Conservation (phyloP, 2,113 vertebrate species). For the Paramisgurnus dabryanus region DNA sequence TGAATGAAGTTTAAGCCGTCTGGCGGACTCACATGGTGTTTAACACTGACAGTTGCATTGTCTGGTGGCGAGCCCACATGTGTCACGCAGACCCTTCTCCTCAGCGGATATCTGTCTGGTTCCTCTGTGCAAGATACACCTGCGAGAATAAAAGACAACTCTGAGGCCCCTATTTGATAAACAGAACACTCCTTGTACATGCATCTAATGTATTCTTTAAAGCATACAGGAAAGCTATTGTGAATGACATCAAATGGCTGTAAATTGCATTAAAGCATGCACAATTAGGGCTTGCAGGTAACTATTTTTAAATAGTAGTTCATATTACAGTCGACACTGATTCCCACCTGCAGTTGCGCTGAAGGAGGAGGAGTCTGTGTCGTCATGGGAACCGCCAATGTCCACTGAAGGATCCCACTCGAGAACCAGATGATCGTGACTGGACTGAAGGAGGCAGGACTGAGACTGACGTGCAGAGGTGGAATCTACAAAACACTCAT, state of each 20-base stretch:
- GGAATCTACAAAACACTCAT: slow-evolving; percentile 55
- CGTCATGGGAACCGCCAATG: slow-evolving; percentile 75
- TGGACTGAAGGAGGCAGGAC: slow-evolving; percentile 39
- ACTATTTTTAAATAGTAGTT: too few species aligned
- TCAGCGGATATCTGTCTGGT: slow-evolving; percentile 18
- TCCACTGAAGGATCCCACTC: slow-evolving; percentile 90
- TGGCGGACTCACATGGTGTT: slow-evolving; percentile 35
- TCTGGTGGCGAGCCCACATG: neutral
- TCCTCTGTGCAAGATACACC: slow-evolving; percentile 30
- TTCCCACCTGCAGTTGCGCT: slow-evolving; percentile 63
- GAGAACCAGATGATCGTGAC: slow-evolving; percentile 73
- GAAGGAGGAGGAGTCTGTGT: slow-evolving; percentile 72
- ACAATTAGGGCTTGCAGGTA: neutral
- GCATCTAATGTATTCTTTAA: neutral
- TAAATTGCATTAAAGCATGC: neutral
- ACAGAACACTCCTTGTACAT: neutral
- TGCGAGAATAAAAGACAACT: slow-evolving; percentile 8
- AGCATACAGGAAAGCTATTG: neutral
- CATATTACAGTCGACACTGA: neutral
- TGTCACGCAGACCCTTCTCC: slow-evolving; percentile 32
- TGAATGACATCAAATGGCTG: neutral
- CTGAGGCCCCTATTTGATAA: neutral
- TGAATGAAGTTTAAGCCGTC: neutral
- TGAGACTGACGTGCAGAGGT: slow-evolving; percentile 6
- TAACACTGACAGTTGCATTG: neutral